Evolutionary conservation across 2,113 vertebrate genomes (phyloP).

Genomic region (Engystomops pustulosus): DNA sequence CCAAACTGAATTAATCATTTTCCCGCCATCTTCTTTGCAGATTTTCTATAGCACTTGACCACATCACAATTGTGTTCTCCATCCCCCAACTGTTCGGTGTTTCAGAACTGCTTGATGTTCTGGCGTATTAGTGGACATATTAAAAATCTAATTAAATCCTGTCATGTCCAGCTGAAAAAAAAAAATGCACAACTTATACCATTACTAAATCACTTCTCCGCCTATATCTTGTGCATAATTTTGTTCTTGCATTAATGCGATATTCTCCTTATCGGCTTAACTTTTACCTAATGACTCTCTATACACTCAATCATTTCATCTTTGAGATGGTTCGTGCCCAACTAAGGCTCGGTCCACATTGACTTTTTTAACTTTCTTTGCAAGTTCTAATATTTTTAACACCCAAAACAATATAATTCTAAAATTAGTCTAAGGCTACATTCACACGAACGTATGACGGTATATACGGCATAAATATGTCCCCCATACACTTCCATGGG

Average conservation of each 20-base stretch:
- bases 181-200: background rate
- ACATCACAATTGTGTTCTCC: conserved; percentile 20
- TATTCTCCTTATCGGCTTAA: background rate
- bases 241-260: conserved; percentile 26
- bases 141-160: conserved; percentile 45
- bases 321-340: background rate
- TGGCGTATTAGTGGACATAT: conserved; percentile 43
- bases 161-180: conserved; percentile 42
- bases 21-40: conserved; percentile 34
- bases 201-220: conserved; percentile 29
- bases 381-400: too few species aligned
- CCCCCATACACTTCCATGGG: too few species aligned
- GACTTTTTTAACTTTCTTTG: background rate
- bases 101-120: conserved; percentile 13
- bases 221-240: conserved; percentile 35
- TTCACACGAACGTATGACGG: too few species aligned
- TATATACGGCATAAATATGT: too few species aligned
- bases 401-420: too few species aligned
- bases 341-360: background rate
- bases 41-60: conserved; percentile 32
- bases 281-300: background rate
- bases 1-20: conserved; percentile 46
- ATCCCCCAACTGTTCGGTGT: background rate
- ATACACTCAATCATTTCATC: background rate
- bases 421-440: too few species aligned